Conservation (phyloP, 2,888 invertebrate species). For the Drosophila anomalata region DNA sequence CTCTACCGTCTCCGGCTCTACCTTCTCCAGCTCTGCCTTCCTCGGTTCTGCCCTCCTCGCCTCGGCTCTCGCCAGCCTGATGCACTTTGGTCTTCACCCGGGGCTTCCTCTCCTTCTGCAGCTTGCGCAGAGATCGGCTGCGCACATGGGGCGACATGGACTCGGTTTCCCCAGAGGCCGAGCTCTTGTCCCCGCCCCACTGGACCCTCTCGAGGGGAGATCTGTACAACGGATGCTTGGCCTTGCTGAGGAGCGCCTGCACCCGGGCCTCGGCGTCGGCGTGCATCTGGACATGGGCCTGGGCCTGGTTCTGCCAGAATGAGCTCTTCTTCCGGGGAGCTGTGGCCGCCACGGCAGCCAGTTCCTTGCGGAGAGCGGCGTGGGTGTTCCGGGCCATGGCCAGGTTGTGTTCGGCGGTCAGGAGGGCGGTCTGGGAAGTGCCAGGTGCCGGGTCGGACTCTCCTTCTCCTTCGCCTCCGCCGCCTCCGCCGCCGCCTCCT, state of each 20-base stretch:
- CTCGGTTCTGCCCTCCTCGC: background rate
- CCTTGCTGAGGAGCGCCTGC: constrained; percentile 8
- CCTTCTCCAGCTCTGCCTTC: background rate
- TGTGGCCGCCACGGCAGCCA: constrained; percentile 48
- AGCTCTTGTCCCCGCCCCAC: constrained; percentile 10
- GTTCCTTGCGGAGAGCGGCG: constrained; percentile 22
- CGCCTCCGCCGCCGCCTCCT: background rate
- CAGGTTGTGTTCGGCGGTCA: background rate
- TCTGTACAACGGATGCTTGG: constrained; percentile 9
- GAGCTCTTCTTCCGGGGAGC: constrained; percentile 25
- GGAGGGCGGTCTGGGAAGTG: background rate
- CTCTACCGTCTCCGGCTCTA: too few species aligned
- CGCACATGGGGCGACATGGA: background rate
- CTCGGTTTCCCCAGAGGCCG: background rate
- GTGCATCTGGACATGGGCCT: constrained; percentile 12
- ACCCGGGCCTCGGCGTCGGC: constrained; percentile 15
- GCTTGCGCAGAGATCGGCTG: background rate
- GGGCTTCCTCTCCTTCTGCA: background rate
- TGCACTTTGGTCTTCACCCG: background rate
- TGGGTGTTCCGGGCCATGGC: constrained; percentile 4
- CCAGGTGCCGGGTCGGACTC: background rate
- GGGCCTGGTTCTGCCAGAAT: constrained; percentile 43
- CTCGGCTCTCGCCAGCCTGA: background rate
- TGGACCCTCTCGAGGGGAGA: constrained; percentile 10
- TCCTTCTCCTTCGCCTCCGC: background rate